Conservation (phyloP, 1,140 invertebrate species). For the Calosoma granatense region DNA sequence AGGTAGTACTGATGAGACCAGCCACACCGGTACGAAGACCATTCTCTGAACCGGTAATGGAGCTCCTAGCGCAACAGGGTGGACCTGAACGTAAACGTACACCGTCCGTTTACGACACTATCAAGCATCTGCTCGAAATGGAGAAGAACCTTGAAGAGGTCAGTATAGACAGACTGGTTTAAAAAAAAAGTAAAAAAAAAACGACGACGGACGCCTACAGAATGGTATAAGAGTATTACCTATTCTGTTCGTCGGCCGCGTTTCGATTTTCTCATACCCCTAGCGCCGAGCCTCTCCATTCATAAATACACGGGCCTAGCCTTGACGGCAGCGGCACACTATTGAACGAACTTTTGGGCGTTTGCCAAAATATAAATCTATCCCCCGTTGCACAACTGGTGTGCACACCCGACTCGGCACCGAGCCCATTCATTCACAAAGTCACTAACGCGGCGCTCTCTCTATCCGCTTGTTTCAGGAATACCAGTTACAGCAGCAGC, state of each 20-base stretch:
- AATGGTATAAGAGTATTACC: constrained; percentile 15
- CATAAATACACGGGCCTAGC: constrained; percentile 13
- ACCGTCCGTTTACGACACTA: constrained; percentile 43
- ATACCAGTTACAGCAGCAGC: constrained; percentile 18
- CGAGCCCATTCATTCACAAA: not conserved
- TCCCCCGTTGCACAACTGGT: not conserved
- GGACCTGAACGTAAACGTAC: constrained; percentile 28
- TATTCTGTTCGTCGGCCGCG: constrained; percentile 17
- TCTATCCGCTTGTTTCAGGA: constrained; percentile 27
- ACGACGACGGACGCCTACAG: constrained; percentile 1
- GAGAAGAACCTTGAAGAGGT: constrained; percentile 40
- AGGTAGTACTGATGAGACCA: constrained; percentile 47
- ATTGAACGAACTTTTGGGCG: not conserved
- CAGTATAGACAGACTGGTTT: constrained; percentile 20
- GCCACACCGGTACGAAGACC: constrained; percentile 37
- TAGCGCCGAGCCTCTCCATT: constrained; percentile 8
- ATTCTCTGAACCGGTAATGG: constrained; percentile 37
- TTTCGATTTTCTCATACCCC: constrained; percentile 13
- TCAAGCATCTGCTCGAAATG: constrained; percentile 43
- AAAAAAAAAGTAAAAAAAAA: constrained; percentile 2
- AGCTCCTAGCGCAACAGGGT: constrained; percentile 33
- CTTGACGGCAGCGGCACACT: too few relatives aligned
- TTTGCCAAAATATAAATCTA: not conserved
- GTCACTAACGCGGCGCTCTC: not conserved
- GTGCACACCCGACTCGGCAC: not conserved